Conservation (phyloP, 2,113 vertebrate genomes). For the Platichthys stellatus region DNA sequence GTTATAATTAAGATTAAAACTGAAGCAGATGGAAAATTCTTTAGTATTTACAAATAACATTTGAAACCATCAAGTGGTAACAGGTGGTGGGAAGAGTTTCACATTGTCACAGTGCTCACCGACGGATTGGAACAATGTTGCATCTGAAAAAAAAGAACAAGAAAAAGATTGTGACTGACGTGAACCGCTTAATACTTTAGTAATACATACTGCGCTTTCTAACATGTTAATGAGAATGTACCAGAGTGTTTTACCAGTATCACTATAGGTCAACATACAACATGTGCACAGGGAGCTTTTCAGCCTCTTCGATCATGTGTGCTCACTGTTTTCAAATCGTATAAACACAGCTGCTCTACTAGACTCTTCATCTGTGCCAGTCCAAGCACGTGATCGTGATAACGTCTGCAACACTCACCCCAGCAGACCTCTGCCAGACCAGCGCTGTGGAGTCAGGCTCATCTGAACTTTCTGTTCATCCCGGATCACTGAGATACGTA, state of each 20-base stretch:
- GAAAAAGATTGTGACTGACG: background rate
- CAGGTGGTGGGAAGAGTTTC: background rate
- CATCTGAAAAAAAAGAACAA: conserved; percentile 70
- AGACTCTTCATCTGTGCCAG: background rate
- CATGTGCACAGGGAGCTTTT: too few species aligned
- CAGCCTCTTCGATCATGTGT: too few species aligned
- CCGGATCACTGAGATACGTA: conserved; percentile 88
- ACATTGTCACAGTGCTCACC: conserved; percentile 49
- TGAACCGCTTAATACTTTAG: background rate
- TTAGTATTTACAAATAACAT: conserved; percentile 18
- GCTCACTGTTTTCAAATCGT: too few species aligned
- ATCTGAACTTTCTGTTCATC: conserved; percentile 84
- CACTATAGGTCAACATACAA: too few species aligned
- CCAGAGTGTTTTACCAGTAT: too few species aligned
- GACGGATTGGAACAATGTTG: conserved; percentile 80
- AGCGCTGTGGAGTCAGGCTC: conserved; percentile 89
- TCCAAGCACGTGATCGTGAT: background rate
- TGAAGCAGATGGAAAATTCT: conserved; percentile 1
- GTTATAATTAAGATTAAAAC: conserved; percentile 14
- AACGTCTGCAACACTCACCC: conserved; percentile 81
- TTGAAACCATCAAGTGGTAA: conserved; percentile 4
- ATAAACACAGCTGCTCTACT: too few species aligned
- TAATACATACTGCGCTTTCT: too few species aligned
- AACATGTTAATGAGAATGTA: too few species aligned
- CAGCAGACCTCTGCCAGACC: conserved; percentile 93